phyloP scores from a whole-genome alignment of 2,888 invertebrate species.

The Drosophila setosimentum region DNA sequence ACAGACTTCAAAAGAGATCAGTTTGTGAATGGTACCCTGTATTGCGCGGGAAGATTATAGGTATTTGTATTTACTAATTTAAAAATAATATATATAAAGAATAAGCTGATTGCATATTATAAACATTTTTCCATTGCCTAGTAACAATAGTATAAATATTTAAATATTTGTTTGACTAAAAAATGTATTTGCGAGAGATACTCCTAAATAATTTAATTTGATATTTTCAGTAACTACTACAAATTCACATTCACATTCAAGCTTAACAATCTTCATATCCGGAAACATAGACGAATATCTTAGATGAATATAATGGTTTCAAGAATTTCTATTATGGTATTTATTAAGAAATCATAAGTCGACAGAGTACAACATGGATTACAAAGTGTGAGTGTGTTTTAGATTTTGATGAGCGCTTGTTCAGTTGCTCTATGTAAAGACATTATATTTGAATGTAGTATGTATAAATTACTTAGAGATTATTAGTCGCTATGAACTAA shows the following conservation, averaged over 20 bases:
- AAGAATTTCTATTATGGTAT: constrained; percentile 54
- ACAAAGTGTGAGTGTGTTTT: constrained; percentile 48
- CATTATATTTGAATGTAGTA: constrained; percentile 47
- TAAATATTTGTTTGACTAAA: not conserved
- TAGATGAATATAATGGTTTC: constrained; percentile 5
- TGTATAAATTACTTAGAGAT: constrained; percentile 77
- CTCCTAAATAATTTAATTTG: not conserved
- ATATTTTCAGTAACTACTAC: not conserved
- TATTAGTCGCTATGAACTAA: constrained; percentile 74
- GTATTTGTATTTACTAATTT: not conserved
- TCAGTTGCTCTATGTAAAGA: constrained; percentile 48
- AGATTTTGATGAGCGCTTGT: constrained; percentile 39
- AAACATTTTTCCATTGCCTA: not conserved
- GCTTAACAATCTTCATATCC: not conserved
- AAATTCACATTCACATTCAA: not conserved
- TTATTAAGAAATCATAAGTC: constrained; percentile 77
- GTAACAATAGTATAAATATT: not conserved
- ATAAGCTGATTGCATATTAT: not conserved
- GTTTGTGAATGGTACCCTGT: not conserved
- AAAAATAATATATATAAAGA: too few species aligned
- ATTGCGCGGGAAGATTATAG: not conserved
- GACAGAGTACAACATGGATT: constrained; percentile 68
- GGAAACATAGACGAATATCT: not conserved
- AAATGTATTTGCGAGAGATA: not conserved
- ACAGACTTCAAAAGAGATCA: not conserved